These are phyloP conservation scores for Otus sunia DNA, from an alignment of 2,113 vertebrate species.

Conservation along the genomic window DNA sequence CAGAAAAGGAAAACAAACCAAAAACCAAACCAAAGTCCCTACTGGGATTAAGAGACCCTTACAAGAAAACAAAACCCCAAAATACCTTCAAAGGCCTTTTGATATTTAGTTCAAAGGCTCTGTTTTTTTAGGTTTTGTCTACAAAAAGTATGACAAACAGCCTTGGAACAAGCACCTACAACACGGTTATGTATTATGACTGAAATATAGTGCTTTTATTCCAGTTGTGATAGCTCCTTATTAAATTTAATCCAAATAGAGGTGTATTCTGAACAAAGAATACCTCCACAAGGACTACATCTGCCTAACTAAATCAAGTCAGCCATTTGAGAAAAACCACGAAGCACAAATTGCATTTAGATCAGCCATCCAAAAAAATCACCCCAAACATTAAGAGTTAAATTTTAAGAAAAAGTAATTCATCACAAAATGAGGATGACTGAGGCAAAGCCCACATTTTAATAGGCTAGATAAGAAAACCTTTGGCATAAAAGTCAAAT, in stretches of 20 bases:
- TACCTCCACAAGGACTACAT: not conserved
- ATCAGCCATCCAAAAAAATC: not conserved
- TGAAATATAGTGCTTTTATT: not conserved
- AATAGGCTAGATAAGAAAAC: not conserved
- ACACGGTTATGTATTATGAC: not conserved
- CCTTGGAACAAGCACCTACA: not conserved
- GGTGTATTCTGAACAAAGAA: not conserved
- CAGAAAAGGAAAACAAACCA: not conserved
- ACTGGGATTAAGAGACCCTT: not conserved
- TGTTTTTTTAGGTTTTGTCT: conserved; percentile 10
- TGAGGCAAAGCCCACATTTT: not conserved
- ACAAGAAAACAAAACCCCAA: not conserved
- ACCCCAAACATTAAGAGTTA: not conserved
- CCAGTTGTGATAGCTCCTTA: not conserved
- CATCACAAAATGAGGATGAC: not conserved
- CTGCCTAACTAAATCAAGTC: not conserved
- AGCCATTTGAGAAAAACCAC: not conserved
- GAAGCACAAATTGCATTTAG: not conserved
- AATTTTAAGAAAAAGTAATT: not conserved
- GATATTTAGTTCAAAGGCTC: conserved; percentile 43
- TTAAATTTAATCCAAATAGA: not conserved
- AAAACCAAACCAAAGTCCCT: not conserved
- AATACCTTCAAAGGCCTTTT: conserved; percentile 38
- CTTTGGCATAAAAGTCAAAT: not conserved
- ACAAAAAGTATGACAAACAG: not conserved